Evolutionary conservation across 1,140 invertebrate genomes (phyloP), one percentile per base, ranked within the genome.

Genomic region (Ceratitis capitata): DNA sequence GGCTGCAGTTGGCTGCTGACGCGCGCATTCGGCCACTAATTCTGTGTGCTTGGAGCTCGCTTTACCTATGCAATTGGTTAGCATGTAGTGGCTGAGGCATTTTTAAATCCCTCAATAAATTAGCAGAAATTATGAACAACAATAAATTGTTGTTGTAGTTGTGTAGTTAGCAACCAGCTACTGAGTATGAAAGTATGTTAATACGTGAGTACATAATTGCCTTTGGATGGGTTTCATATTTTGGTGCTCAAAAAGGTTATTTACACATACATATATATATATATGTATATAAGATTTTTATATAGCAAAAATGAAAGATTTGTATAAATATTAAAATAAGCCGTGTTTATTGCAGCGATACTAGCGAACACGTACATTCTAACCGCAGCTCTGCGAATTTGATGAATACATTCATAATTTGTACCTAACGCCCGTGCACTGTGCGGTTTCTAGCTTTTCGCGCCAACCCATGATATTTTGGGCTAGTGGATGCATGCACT

Each of bases 31-130:
- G 9, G 32, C n/a, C 39, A 88, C 87, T 87, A 87, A 86, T 88
- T 90, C 89, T 90, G 89, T 69, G 4, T 1, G 14, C 7, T 5
- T 3, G 1, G 16, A n/a, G 45, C 2, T 29, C 16, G 23, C 19
- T 23, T 23, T 32, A 16, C 49, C 0, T 32, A 32, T 23, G n/a
- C 26, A 23, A n/a, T 26, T 45, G n/a, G 19, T 56, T 85, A 42
- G 88, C 58, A 88, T 89, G 85, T 87, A 87, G 87, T 88, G n/a
- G n/a, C n/a, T n/a, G n/a, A n/a, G n/a, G n/a, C n/a, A 89, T 90
- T 89, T 90, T 90, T 89, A 90, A 89, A 89, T 89, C 88, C 87
- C 86, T 88, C 89, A 89, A 90, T 90, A 90, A 90, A 89, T 90
- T 90, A 78, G 42, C 69, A 78, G 42, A 47, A 39, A 78, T 45